These are phyloP conservation scores for Paralvinella palmiformis DNA, from an alignment of 1,140 invertebrate species.

Conservation along the genomic window DNA sequence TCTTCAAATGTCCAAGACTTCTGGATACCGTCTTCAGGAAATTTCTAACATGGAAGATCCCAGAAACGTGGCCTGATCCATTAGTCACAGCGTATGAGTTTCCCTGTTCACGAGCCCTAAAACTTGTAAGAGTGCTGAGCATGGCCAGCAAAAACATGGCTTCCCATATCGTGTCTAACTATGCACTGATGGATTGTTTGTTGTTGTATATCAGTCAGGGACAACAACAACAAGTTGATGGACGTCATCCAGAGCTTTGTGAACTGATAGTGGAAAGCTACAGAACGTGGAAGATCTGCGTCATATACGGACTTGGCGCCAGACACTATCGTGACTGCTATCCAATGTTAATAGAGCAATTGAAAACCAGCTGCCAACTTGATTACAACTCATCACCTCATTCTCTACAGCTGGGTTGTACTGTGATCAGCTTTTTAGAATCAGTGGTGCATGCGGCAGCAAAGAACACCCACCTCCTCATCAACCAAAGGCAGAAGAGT, in stretches of 20 bases:
- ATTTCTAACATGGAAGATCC: slow-evolving; percentile 35
- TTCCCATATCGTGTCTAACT: neutral
- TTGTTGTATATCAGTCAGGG: neutral
- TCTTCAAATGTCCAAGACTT: slow-evolving; percentile 24
- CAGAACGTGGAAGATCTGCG: neutral
- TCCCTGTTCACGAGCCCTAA: slow-evolving; percentile 44
- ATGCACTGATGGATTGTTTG: neutral
- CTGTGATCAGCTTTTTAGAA: too few relatives aligned
- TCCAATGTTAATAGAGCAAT: neutral
- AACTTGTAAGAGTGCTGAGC: slow-evolving; percentile 45
- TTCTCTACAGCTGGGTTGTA: too few relatives aligned
- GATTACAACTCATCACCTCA: too few relatives aligned
- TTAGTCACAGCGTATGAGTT: slow-evolving; percentile 28
- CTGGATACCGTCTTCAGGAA: slow-evolving; percentile 35
- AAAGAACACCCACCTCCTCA: too few relatives aligned
- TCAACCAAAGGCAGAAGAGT: too few relatives aligned
- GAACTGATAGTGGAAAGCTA: neutral
- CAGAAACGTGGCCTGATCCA: neutral
- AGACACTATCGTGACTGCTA: neutral
- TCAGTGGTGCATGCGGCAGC: too few relatives aligned
- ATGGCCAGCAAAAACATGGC: slow-evolving; percentile 45
- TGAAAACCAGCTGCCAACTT: neutral
- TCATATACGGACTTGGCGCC: too few relatives aligned
- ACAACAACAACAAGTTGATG: neutral
- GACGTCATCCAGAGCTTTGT: neutral